Evolutionary conservation across 2,113 vertebrate genomes (phyloP).

Genomic region (Scomber scombrus): DNA sequence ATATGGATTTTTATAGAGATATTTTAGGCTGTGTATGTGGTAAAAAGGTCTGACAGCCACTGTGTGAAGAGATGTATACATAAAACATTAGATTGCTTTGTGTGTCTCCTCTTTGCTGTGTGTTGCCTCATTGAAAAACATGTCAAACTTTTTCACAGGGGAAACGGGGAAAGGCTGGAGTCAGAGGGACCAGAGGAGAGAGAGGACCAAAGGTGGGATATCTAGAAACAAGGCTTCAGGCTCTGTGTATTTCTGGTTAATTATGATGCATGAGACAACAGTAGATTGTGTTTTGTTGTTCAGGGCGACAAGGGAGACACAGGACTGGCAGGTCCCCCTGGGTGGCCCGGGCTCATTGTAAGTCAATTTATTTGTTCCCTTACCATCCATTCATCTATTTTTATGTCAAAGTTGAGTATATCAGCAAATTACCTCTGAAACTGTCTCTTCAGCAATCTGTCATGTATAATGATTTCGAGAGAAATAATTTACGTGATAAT

Average conservation of each 20-base stretch:
- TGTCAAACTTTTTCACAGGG: conserved; percentile 79
- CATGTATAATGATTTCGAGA: no score
- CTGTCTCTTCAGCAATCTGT: no score
- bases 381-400: background rate
- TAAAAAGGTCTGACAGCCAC: background rate
- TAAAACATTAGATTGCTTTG: conserved; percentile 23
- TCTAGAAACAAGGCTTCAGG: background rate
- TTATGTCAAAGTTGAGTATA: background rate
- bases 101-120: background rate
- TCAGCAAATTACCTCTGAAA: background rate
- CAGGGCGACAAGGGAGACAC: conserved; percentile 85
- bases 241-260: background rate
- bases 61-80: conserved; percentile 26
- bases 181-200: conserved; percentile 82
- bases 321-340: conserved; percentile 81
- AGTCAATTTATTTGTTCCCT: conserved; percentile 63
- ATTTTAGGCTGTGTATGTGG: background rate
- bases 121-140: conserved; percentile 54
- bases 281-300: conserved; percentile 27
- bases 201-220: conserved; percentile 87
- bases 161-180: conserved; percentile 88
- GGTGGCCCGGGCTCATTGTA: conserved; percentile 87
- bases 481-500: no score
- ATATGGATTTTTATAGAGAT: background rate
- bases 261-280: conserved; percentile 3